These are phyloP conservation scores for Pyxicephalus adspersus DNA, from an alignment of 2,113 vertebrate genomes.

Conservation along the genomic window DNA sequence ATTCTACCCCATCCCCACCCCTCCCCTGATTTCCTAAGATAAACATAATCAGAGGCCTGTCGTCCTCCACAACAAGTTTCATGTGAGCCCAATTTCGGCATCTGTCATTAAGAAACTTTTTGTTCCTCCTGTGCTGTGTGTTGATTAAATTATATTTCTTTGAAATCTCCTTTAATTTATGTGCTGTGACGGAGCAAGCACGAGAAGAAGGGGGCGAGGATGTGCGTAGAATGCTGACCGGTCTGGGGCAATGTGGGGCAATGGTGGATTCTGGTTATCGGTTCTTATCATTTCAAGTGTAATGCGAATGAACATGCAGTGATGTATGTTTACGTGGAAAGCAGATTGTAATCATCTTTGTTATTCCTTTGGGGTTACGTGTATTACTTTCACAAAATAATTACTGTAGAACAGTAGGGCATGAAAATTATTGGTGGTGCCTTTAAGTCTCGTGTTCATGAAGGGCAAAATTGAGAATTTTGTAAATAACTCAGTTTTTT, in stretches of 20 bases:
- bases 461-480: no score
- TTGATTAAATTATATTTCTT: constrained; percentile 52
- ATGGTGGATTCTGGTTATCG: not conserved
- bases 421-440: no score
- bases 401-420: no score
- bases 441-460: no score
- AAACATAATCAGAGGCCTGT: constrained; percentile 87
- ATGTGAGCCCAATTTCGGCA: constrained; percentile 86
- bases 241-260: not conserved
- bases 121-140: constrained; percentile 55
- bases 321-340: constrained; percentile 47
- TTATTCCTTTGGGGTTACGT: no score
- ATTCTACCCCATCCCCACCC: constrained; percentile 61
- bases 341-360: not conserved
- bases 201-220: not conserved
- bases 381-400: no score
- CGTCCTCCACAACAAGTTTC: constrained; percentile 76
- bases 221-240: not conserved
- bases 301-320: constrained; percentile 40
- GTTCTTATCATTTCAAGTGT: not conserved
- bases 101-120: constrained; percentile 51
- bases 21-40: constrained; percentile 39
- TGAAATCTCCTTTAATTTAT: constrained; percentile 21
- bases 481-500: no score
- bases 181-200: constrained; percentile 29